Percentiles rank a stretch among this genome's conserved stretches.
Conservation (phyloP, 2,113 vertebrate species). For the Ammodytes dubius region DNA sequence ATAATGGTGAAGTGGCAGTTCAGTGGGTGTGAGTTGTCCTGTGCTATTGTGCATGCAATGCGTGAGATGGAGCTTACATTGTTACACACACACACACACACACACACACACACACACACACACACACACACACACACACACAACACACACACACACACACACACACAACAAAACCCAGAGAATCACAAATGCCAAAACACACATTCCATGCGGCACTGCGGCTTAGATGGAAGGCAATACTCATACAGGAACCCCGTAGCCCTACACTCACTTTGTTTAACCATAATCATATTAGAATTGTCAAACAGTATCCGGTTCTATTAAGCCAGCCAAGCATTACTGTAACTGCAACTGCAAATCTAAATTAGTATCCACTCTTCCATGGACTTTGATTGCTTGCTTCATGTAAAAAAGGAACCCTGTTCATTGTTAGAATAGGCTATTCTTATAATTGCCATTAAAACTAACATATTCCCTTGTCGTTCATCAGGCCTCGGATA, state of each 20-base stretch:
- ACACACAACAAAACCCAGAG: slow-evolving; percentile 12
- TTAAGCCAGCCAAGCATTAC: neutral
- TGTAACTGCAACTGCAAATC: slow-evolving; percentile 4
- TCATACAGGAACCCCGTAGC: neutral
- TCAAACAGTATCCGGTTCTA: neutral
- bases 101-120: too few relatives aligned
- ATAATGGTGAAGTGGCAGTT: too few relatives aligned
- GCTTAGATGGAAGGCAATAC: neutral
- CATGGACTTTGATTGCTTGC: neutral
- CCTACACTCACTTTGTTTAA: neutral
- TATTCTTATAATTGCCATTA: neutral
- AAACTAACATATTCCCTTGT: neutral
- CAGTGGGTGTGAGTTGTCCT: too few relatives aligned
- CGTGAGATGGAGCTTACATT: too few relatives aligned
- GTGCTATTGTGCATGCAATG: too few relatives aligned
- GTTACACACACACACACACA: too few relatives aligned
- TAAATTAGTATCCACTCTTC: slow-evolving; percentile 2
- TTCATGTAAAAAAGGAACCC: slow-evolving; percentile 6
- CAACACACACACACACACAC: too few relatives aligned
- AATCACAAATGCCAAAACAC: neutral
- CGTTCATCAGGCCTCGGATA: neutral
- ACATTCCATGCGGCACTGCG: neutral
- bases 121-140: too few relatives aligned
- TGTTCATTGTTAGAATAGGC: too few relatives aligned
- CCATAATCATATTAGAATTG: neutral